phyloP scores from a whole-genome alignment of 2,797 vertebrate genomes.

The Hoplostethus atlanticus region DNA sequence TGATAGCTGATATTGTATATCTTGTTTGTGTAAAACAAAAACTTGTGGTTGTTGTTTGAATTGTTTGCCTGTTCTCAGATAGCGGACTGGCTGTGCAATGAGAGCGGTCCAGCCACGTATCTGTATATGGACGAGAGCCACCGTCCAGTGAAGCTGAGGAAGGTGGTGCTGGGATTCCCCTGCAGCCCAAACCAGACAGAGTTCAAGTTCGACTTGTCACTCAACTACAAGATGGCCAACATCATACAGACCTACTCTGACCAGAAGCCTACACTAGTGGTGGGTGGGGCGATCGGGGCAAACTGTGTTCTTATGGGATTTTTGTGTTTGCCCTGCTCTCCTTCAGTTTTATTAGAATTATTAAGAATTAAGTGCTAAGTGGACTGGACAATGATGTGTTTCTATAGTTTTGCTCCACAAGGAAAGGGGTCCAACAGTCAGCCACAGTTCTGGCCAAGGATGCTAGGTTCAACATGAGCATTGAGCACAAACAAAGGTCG shows the following conservation, averaged over 20 bases:
- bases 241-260: conserved; percentile 96
- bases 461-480: conserved; percentile 90
- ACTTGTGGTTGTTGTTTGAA: conserved; percentile 3
- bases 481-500: conserved; percentile 94
- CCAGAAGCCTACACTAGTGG: conserved; percentile 95
- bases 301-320: neutral
- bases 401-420: conserved; percentile 96
- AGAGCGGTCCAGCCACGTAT: conserved; percentile 87
- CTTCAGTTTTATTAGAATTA: neutral
- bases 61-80: conserved; percentile 76
- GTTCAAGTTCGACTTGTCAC: conserved; percentile 96
- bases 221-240: conserved; percentile 95
- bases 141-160: conserved; percentile 95
- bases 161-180: conserved; percentile 96
- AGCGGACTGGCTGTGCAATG: conserved; percentile 95
- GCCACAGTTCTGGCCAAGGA: conserved; percentile 94
- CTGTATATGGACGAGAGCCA: conserved; percentile 94
- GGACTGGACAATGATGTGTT: conserved; percentile 11
- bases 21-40: neutral
- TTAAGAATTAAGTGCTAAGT: neutral
- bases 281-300: conserved; percentile 65
- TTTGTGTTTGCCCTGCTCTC: neutral
- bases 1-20: too few species aligned
- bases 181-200: conserved; percentile 90
- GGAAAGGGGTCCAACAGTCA: conserved; percentile 96